Base-by-base conservation (phyloP, 2,113 vertebrate genomes). In the Dasyprocta punctata region DNA sequence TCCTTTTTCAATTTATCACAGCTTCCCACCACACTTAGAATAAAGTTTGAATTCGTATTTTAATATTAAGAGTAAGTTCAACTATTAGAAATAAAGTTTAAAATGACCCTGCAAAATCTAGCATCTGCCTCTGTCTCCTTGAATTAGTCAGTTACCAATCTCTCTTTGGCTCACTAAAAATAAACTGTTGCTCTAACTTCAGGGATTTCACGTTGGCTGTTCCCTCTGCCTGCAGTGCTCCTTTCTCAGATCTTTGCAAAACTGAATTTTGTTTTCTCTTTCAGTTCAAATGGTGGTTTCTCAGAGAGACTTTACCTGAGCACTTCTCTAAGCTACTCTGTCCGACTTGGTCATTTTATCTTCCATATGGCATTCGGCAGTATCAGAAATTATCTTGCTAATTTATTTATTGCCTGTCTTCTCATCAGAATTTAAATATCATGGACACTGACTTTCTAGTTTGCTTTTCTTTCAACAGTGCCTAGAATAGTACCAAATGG, bases 21-120 rank as follows among this genome's bases (percentile, higher is more conserved):
- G 20, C 33, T 92, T 95, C n/a, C 60, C n/a, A 65, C 65, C 89
- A 65, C 11, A n/a, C 60, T 92, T 89, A 73, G 12, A 63, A 78
- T 83, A 30, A 73, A 60, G 36, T 60, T 96, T 54, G 77, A 95
- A 83, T 92, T 86, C 52, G 47, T 84, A 36, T 63, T 41, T 87
- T 87, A 77, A 93, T 65, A 56, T 38, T 94, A 82, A 89, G 69
- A 38, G 30, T 61, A 86, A 71, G 19, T 41, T 89, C 9, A 47
- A 47, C 49, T 89, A 56, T 63, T 95, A 85, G 63, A 95, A 54
- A 56, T 84, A 33, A 87, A 60, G n/a, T 87, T 94, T 24, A 73
- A 86, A 89, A 82, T 56, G 33, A 60, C 10, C 11, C 54, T 83
- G 30, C 9, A 36, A 71, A 67, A 61, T 41, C 30, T 78, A 95